Evolutionary conservation across 2,888 invertebrate genomes (phyloP).

Genomic region (Xanthorhoe designata): DNA sequence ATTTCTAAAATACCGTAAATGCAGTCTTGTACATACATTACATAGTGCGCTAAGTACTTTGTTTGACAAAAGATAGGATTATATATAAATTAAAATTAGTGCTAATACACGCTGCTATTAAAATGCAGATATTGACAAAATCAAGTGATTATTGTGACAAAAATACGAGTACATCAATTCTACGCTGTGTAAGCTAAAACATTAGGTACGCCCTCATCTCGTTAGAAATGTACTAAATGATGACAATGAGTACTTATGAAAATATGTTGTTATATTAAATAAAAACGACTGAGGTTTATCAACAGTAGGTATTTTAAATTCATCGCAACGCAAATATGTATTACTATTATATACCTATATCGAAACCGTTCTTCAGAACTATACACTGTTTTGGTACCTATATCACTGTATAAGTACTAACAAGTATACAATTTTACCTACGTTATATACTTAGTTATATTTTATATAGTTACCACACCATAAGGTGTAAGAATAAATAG

Average conservation of each 20-base stretch:
- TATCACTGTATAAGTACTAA: too few relatives aligned
- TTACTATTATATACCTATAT: too few relatives aligned
- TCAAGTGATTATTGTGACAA: background rate
- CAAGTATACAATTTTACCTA: too few relatives aligned
- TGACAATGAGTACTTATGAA: background rate
- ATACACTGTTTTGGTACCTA: too few relatives aligned
- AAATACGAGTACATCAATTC: background rate
- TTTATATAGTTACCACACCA: too few relatives aligned
- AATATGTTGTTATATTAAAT: background rate
- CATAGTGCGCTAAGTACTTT: slow-evolving; percentile 38
- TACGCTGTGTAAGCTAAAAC: background rate
- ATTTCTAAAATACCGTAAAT: slow-evolving; percentile 46
- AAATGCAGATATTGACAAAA: background rate
- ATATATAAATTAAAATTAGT: background rate
- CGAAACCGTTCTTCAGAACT: too few relatives aligned
- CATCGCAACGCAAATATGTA: too few relatives aligned
- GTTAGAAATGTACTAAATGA: background rate
- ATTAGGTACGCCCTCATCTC: background rate
- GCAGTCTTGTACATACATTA: slow-evolving; percentile 51
- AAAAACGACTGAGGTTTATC: background rate
- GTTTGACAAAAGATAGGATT: slow-evolving; percentile 15
- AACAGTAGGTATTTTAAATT: background rate
- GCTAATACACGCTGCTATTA: background rate
- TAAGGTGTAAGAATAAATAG: too few relatives aligned
- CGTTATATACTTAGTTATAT: too few relatives aligned